Evolutionary conservation across 2,113 vertebrate genomes (phyloP), one percentile per base, ranked within the genome.

Genomic region (Lathamus discolor): DNA sequence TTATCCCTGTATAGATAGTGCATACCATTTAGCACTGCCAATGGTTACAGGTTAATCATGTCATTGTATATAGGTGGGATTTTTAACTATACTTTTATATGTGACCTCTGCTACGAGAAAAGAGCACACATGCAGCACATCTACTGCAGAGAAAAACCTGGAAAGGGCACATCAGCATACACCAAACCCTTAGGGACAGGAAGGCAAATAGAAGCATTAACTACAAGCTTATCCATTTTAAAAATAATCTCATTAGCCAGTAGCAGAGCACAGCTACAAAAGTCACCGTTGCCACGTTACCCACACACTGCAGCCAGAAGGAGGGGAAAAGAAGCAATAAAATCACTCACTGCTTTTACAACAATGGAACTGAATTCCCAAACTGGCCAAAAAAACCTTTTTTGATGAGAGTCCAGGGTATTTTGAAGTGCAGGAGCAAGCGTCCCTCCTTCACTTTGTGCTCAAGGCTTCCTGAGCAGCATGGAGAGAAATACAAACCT

Each of bases 121-220:
- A 62, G 61, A 74, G 24, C 29, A 20, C 0, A 0, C 6, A 2
- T 9, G 10, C 80, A 77, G 76, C 31, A 13, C 59, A 59, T 22
- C 37, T 37, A 33, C 74, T 13, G n/a, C 74, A 59, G 43, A 59
- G 46, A 31, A 88, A 86, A 90, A 19, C 33, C 63, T 89, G 81
- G 87, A 33, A 23, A 83, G 18, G 13, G 24, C 31, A 1, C 0
- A 8, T 3, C 22, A 16, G 68, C 39, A 11, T 0, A 11, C 7
- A 18, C 33, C 49, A 43, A 84, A 62, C 22, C 74, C 74, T 54
- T 22, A 9, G 69, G 69, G 90, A 31, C 1, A 0, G 54, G 59
- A 54, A 66, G 35, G 69, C 74, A 70, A 78, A 55, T 0, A 29
- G 41, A 33, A 84, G 27, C 33, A 52, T 73, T 61, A 81, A 77